Evolutionary conservation across 2,888 invertebrate species (phyloP).

Genomic region (Diplazon laetatorius): DNA sequence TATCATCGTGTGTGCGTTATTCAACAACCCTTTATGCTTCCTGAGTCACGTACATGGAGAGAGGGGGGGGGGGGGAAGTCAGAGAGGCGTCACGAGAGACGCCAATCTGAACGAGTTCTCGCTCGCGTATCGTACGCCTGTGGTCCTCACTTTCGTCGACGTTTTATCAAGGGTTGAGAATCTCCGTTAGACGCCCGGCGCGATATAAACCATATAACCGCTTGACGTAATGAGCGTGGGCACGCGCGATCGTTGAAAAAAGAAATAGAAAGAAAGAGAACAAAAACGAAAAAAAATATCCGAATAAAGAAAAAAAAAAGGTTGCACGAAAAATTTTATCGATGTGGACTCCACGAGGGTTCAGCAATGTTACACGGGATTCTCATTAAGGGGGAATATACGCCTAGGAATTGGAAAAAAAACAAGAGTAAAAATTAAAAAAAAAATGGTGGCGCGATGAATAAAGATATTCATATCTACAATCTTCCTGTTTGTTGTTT

Average conservation of each 20-base stretch:
- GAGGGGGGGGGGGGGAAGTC: too few species aligned
- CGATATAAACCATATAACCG: slow-evolving; percentile 30
- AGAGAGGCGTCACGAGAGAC: slow-evolving; percentile 59
- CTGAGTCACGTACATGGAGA: slow-evolving; percentile 56
- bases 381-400: slow-evolving; percentile 35
- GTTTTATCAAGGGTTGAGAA: slow-evolving; percentile 45
- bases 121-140: slow-evolving; percentile 34
- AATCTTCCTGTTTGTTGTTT: too few species aligned
- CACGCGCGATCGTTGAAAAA: slow-evolving; percentile 51
- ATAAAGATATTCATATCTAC: too few species aligned
- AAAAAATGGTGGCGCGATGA: too few species aligned
- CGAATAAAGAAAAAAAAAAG: slow-evolving; percentile 20
- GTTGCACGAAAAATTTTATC: slow-evolving; percentile 48
- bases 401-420: too few species aligned
- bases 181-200: slow-evolving; percentile 27
- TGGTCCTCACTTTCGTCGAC: slow-evolving; percentile 4
- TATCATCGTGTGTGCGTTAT: slow-evolving; percentile 46
- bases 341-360: slow-evolving; percentile 13
- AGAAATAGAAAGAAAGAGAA: too few species aligned
- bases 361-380: slow-evolving; percentile 4
- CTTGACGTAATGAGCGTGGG: slow-evolving; percentile 55
- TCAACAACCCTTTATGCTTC: slow-evolving; percentile 54
- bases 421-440: too few species aligned
- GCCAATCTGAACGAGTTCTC: slow-evolving; percentile 53
- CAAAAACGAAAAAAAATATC: too few species aligned